Percentiles rank a stretch among this genome's conserved stretches.
Evolutionary conservation across 2,888 invertebrate genomes (phyloP).

Genomic region (Clistopyga incitator): DNA sequence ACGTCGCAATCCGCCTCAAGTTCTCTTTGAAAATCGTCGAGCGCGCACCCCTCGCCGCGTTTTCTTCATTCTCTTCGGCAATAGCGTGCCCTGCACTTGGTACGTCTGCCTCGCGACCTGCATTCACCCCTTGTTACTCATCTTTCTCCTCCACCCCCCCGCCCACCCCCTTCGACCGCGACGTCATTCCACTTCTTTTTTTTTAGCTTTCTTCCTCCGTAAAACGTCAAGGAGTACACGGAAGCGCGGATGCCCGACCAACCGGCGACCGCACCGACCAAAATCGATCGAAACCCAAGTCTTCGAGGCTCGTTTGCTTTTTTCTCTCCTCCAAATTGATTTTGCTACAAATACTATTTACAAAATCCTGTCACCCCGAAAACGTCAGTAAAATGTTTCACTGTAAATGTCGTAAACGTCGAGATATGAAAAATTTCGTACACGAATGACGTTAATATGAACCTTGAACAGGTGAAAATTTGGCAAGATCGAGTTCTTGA

Average conservation of each 20-base stretch:
- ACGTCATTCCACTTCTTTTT: background rate
- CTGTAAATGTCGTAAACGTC: too few relatives aligned
- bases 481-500: too few relatives aligned
- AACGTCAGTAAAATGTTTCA: too few relatives aligned
- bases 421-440: too few relatives aligned
- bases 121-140: conserved; percentile 1
- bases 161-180: conserved; percentile 12
- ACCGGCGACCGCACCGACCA: conserved; percentile 25
- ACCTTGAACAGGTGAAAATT: too few relatives aligned
- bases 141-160: conserved; percentile 47
- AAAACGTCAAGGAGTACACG: conserved; percentile 58
- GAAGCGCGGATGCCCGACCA: conserved; percentile 26
- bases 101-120: background rate
- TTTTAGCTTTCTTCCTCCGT: conserved; percentile 58
- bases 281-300: conserved; percentile 47
- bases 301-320: conserved; percentile 27
- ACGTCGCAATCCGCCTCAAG: background rate
- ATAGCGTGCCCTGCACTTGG: background rate
- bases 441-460: too few relatives aligned
- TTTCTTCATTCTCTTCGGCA: background rate
- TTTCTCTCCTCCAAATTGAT: too few relatives aligned
- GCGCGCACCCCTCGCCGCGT: background rate
- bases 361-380: too few relatives aligned
- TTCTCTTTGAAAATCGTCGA: conserved; percentile 1
- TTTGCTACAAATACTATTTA: too few relatives aligned